Evolutionary conservation across 2,888 invertebrate genomes (phyloP), one percentile per base, ranked within the genome.

Genomic region (Agapetus fuscipes): DNA sequence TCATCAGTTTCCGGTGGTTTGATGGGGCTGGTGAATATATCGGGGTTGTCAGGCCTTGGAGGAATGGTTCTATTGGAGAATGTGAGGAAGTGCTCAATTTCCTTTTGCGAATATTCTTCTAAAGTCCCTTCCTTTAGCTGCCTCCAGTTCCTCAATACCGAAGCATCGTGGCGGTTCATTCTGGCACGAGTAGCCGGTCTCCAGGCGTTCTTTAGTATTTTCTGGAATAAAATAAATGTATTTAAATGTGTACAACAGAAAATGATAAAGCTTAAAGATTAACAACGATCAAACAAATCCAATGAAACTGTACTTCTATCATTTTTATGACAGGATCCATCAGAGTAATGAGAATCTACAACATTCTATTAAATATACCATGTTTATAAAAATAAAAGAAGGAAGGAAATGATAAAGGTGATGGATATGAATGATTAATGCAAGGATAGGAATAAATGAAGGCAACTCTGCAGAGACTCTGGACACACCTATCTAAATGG

Each of bases 71-170:
- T 66, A 3, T 74, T 54, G 1, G 76, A 71, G 52, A 85, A 87
- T 55, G 81, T 81, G 0, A 69, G 55, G 30, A 85, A 66, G 58
- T 83, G 83, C 46, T 72, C 54, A 30, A 57, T 54, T 14, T 83
- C 47, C 1, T 66, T 56, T 13, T 64, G 52, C 17, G 67, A 53
- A 43, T 69, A 62, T 4, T 33, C 34, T 2, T 54, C 29, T 10
- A 81, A 50, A 44, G 72, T 59, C 5, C 76, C 77, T 17, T 68
- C 59, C 46, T 71, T 74, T 6, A 83, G 68, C 46, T 71, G 61
- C 37, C 69, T 62, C 87, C 87, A 87, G 58, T 87, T 86, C 46
- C 71, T 62, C 53, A 76, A 62, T 0, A 80, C 85, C 1, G 62
- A 61, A 37, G 64, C 61, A 52, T 87, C 86, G 52, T 86, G 85